Evolutionary conservation across 2,797 vertebrate species (phyloP), one percentile per base, ranked within the genome.

Genomic region (Smutsia temminckii): DNA sequence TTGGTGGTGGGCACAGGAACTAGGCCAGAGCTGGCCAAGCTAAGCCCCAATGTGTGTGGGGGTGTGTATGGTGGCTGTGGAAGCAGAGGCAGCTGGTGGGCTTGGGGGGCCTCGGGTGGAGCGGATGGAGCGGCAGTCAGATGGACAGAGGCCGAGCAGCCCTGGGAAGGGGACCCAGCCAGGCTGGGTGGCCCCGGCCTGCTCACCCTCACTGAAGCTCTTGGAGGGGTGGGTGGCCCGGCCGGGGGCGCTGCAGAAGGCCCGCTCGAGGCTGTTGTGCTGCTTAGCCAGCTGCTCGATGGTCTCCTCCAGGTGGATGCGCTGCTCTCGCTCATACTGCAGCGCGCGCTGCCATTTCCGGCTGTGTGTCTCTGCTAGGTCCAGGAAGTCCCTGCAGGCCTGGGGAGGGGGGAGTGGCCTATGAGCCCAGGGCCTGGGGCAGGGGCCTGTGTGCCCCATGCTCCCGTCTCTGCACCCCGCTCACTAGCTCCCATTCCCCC

Each of bases 261-360:
- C 99, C 18, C 99, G 98, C 97, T 99, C 99, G 97, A 99, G 98
- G 98, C 99, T 99, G 98, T 99, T 99, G 98, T 99, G 99, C 98
- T 99, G 99, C 97, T 99, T 99, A 98, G 99, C 99, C 97, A 99
- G 89, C 98, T 99, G 99, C 98, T 99, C 99, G 18, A 99, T 99
- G 97, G 99, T 99, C 97, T 99, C 99, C 97, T 99, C 99, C 98
- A 99, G 99, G 91, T 99, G 99, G 93, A 98, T 98, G 0, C 99
- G 98, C 98, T 99, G 99, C 98, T 99, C 99, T 59, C 99, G 99
- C 98, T 99, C 99, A 99, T 99, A 99, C 98, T 99, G 99, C 97
- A 99, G 98, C 0, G 99, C 99, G n/a, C 99, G 99, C 98, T 99
- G 99, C 99, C 99, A 99, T 98, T 99, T 99, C 92, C 99, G 98